phyloP scores from a whole-genome alignment of 1,140 invertebrate species.

The Chironomus tepperi region DNA sequence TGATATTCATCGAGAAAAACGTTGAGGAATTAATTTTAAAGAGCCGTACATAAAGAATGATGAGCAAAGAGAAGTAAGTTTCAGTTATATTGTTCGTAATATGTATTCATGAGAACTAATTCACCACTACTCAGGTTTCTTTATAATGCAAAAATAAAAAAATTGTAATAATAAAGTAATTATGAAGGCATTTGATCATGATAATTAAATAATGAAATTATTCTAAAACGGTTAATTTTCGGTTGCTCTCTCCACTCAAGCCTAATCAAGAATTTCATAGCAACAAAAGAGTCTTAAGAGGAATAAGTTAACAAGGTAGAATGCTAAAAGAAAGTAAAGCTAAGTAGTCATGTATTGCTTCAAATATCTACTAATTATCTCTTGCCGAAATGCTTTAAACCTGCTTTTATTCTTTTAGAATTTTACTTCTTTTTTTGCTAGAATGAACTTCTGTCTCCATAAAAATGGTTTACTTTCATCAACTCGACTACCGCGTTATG shows the following conservation, averaged over 20 bases:
- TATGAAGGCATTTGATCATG: not conserved
- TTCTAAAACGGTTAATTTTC: conserved; percentile 1
- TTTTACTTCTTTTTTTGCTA: too few relatives aligned
- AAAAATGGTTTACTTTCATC: too few relatives aligned
- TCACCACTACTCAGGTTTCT: not conserved
- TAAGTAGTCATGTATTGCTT: not conserved
- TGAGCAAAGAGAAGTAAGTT: not conserved
- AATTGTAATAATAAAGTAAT: not conserved
- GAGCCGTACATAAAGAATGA: too few relatives aligned
- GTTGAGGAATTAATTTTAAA: too few relatives aligned
- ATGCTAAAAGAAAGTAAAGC: not conserved
- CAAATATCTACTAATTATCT: too few relatives aligned
- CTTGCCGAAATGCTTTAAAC: too few relatives aligned
- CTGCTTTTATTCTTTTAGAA: too few relatives aligned
- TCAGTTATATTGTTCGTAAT: conserved; percentile 1
- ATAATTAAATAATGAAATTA: conserved; percentile 15
- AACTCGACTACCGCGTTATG: too few relatives aligned
- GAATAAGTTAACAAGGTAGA: not conserved
- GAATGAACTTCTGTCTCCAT: too few relatives aligned
- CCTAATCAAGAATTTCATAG: not conserved
- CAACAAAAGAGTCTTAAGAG: not conserved
- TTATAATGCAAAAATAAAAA: not conserved
- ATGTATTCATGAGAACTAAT: conserved; percentile 1
- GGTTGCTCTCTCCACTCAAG: not conserved
- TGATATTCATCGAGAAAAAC: too few relatives aligned